These are phyloP conservation scores for Catagonus wagneri DNA, from an alignment of 2,113 vertebrate species.

Conservation along the genomic window DNA sequence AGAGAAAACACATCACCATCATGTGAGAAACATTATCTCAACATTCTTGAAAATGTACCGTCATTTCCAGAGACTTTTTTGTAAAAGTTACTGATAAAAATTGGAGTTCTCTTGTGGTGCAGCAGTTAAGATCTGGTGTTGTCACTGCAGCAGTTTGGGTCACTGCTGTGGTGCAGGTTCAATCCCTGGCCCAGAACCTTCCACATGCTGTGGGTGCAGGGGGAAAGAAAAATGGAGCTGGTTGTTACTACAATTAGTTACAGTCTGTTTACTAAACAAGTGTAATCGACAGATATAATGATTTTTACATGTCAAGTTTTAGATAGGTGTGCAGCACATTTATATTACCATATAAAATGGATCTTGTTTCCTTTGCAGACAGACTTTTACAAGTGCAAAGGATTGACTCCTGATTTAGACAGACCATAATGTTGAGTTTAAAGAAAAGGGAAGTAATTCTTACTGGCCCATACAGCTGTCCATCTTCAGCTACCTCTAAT, in stretches of 20 bases:
- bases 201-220: too few species aligned
- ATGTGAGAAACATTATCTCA: neutral
- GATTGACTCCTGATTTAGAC: neutral
- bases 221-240: neutral
- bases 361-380: neutral
- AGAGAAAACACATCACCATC: neutral
- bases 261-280: neutral
- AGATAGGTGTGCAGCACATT: neutral
- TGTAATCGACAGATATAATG: neutral
- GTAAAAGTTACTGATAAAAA: neutral
- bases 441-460: neutral
- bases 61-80: slow-evolving; percentile 20
- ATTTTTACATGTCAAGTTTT: neutral
- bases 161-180: too few species aligned
- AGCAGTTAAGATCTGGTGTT: too few species aligned
- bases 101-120: too few species aligned
- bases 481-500: neutral
- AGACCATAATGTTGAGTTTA: neutral
- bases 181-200: too few species aligned
- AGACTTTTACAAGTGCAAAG: neutral
- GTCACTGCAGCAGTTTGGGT: too few species aligned
- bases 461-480: neutral
- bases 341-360: neutral
- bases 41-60: neutral
- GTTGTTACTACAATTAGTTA: neutral